Base-by-base conservation (phyloP, 2,888 invertebrate genomes). In the Cantharis rustica region DNA sequence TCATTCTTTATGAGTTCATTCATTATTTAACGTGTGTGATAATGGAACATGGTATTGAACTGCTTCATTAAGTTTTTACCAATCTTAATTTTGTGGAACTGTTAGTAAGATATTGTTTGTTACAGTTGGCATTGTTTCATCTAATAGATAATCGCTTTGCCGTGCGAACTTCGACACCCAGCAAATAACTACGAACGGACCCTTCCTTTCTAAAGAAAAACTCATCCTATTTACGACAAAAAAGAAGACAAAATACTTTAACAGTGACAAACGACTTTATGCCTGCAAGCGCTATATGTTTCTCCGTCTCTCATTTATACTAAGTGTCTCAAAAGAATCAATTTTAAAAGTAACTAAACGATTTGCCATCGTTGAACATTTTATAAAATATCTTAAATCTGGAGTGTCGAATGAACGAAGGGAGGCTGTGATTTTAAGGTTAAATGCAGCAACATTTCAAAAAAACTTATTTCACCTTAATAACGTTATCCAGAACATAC, bases 261-360 rank as follows among this genome's bases (percentile, higher is more conserved):
- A 75, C 81, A 80, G 82, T 83, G 82, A 83, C 82, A 83, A 83
- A 83, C 82, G 82, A 83, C 81, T 79, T 79, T 76, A 78, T 79
- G 77, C 80, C 78, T 79, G 80, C 79, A 75, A 77, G 78, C 76
- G 77, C 79, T 79, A 75, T 76, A 75, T 79, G 78, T 77, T 77
- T 80, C 80, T 81, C 79, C 74, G 80, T 80, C 80, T 82, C 80
- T 80, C 79, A 83, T 81, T 83, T 83, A 76, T 80, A 79, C 76
- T 81, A 81, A 81, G 81, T 78, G 81, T 79, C 79, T 81, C 81
- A 79, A 81, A 82, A 82, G 81, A 83, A 83, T 83, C 83, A 83
- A 83, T 83, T 83, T 81, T 79, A 70, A 75, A 80, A 78, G 82
- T 81, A 82, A 79, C 81, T 81, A 81, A 80, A 79, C 81, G 79